A percentile compares a stretch with the other conserved stretches of the same genome.
phyloP scores from a whole-genome alignment of 2,888 invertebrate genomes.

The Autographa gamma region DNA sequence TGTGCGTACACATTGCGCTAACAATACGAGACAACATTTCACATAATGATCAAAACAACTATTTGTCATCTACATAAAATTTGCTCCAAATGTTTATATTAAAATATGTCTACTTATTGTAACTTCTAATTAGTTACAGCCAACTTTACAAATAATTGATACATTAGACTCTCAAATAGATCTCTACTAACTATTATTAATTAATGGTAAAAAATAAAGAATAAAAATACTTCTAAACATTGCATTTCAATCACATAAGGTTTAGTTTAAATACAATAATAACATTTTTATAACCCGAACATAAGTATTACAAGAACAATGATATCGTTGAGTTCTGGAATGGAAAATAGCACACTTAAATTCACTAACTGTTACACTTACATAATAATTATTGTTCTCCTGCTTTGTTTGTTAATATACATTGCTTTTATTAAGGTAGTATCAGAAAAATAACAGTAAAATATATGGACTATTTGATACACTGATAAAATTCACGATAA shows the following conservation, averaged over 20 bases:
- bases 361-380: conserved; percentile 89
- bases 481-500: conserved; percentile 83
- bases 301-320: conserved; percentile 88
- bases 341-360: conserved; percentile 89
- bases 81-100: conserved; percentile 89
- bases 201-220: conserved; percentile 89
- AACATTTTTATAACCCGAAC: conserved; percentile 88
- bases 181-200: conserved; percentile 88
- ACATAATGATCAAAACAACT: conserved; percentile 88
- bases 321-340: conserved; percentile 89
- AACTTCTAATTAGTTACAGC: conserved; percentile 89
- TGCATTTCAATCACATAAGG: conserved; percentile 89
- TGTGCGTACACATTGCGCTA: conserved; percentile 88
- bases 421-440: conserved; percentile 85
- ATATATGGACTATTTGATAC: conserved; percentile 84
- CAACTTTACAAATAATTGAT: conserved; percentile 90
- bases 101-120: conserved; percentile 89
- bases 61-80: conserved; percentile 88
- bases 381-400: conserved; percentile 89
- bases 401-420: conserved; percentile 88
- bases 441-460: conserved; percentile 88
- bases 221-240: conserved; percentile 89
- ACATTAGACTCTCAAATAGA: conserved; percentile 89
- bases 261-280: conserved; percentile 89
- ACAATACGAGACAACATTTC: conserved; percentile 86